Conservation (phyloP, 2,888 invertebrate species). For the Tenthredo notha region DNA sequence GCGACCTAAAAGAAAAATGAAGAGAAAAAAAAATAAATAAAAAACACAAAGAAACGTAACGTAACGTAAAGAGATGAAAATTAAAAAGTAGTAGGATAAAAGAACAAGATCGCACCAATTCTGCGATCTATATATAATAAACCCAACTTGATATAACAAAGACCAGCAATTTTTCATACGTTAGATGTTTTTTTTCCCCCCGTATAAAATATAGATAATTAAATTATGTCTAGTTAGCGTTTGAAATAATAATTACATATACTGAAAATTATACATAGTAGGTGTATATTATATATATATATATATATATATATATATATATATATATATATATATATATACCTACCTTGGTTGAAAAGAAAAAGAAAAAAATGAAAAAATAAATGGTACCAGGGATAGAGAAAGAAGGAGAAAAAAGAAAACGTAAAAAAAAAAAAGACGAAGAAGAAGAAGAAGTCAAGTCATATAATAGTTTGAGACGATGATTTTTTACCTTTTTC, state of each 20-base stretch:
- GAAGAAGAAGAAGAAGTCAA: constrained; percentile 48
- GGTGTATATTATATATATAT: neutral
- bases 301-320: too few species aligned
- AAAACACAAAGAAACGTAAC: too few species aligned
- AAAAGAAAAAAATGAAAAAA: neutral
- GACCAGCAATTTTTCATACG: constrained; percentile 64
- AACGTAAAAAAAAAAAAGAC: constrained; percentile 44
- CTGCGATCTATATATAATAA: constrained; percentile 21
- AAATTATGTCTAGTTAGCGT: constrained; percentile 63
- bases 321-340: neutral
- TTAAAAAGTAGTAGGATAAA: neutral
- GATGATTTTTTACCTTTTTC: constrained; percentile 59
- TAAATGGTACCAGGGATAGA: constrained; percentile 50
- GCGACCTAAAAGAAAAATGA: neutral
- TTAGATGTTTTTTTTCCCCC: constrained; percentile 67
- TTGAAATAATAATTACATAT: constrained; percentile 62
- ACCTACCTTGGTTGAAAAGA: neutral
- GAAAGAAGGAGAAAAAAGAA: constrained; percentile 38
- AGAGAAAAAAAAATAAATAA: neutral
- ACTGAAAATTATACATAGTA: constrained; percentile 1
- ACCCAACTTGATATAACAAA: constrained; percentile 27
- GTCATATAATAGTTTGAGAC: constrained; percentile 60
- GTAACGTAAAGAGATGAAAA: neutral
- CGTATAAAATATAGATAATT: neutral
- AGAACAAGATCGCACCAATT: constrained; percentile 21